Base-by-base conservation (phyloP, 1,140 invertebrate genomes). In the Sinella curviseta region DNA sequence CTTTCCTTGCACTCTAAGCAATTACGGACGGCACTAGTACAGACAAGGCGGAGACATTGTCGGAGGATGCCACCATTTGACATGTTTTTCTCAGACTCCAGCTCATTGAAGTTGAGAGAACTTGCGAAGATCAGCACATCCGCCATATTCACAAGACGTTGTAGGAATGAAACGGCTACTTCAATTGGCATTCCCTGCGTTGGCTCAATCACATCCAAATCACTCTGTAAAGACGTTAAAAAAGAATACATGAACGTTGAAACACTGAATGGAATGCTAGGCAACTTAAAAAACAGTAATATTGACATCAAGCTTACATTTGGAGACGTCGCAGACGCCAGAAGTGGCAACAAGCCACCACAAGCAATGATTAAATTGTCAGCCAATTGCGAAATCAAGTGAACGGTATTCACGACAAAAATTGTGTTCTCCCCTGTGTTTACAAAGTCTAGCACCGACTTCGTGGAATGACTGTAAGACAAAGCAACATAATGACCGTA, bases 61-160 rank as follows among this genome's bases (percentile, higher is more conserved):
- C 98, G 88, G 17, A 99, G 87, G 82, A 99, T 99, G 55, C 97
- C 98, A 33, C 98, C 98, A 85, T 94, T 95, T n/a, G 97, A 97
- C 97, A 99, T 99, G 86, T 99, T 99, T 88, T 99, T 99, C 87
- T 99, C 98, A 0, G 97, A 95, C 88, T 99, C 98, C 36, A 99
- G 88, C 88, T 99, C 98, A 76, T 93, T 94, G 86, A 99, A 99
- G 89, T 97, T 99, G 48, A 98, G 90, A 12, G 96, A 96, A 85
- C 95, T 97, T 74, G 97, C 96, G 89, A 99, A 99, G 81, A 99
- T 97, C 55, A 99, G 90, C 26, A 99, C 95, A 86, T 99, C 98
- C 0, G 97, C 96, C 93, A 99, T 95, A 86, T 97, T 97, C 78
- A 99, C 97, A 80, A 99, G 91, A 77, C 98, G 91, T 86, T 98